phyloP scores from a whole-genome alignment of 1,140 invertebrate genomes.

The Orchestia grillus region DNA sequence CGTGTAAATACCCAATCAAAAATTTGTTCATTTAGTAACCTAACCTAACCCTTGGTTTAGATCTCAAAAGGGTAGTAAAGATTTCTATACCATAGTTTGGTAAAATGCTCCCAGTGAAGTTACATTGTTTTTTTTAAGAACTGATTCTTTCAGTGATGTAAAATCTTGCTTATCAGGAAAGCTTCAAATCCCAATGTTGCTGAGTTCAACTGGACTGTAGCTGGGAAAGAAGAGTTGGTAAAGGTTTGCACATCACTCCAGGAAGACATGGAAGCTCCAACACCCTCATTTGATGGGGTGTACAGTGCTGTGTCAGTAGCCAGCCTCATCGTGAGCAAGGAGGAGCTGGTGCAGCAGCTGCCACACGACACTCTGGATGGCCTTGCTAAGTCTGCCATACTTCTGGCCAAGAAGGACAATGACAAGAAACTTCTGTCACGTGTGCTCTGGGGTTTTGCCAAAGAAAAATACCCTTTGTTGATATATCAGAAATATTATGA shows the following conservation, averaged over 20 bases:
- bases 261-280: neutral
- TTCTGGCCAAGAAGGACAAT: constrained; percentile 59
- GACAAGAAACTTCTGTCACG: constrained; percentile 59
- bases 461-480: constrained; percentile 58
- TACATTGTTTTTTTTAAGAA: neutral
- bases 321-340: neutral
- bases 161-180: neutral
- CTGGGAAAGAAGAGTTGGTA: neutral
- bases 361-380: neutral
- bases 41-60: too few relatives aligned
- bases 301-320: neutral
- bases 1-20: too few relatives aligned
- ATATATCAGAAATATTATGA: constrained; percentile 53
- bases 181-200: neutral
- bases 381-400: constrained; percentile 32
- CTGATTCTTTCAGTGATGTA: neutral
- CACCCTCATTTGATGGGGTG: neutral
- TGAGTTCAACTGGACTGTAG: constrained; percentile 1
- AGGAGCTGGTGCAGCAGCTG: constrained; percentile 2
- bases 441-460: constrained; percentile 62
- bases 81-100: too few relatives aligned
- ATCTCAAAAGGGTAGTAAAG: too few relatives aligned
- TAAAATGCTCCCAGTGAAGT: too few relatives aligned
- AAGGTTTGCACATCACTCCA: neutral
- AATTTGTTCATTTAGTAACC: too few relatives aligned